Percentiles rank a stretch among this genome's conserved stretches.
Conservation (phyloP, 2,888 invertebrate species). For the Slavum lentiscoides region DNA sequence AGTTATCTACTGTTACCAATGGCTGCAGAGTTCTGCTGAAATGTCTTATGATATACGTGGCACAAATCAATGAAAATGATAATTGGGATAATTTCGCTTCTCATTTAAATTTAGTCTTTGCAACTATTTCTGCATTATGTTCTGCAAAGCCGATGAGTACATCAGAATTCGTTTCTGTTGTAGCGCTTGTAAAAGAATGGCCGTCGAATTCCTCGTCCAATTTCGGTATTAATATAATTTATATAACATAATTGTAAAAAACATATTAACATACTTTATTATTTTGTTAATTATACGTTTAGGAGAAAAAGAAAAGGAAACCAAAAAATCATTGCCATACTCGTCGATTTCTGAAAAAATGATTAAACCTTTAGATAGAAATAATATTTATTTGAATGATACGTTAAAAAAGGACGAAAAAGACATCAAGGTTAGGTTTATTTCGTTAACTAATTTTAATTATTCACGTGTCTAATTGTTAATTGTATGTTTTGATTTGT, state of each 20-base stretch:
- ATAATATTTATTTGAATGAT: slow-evolving; percentile 33
- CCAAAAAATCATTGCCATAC: slow-evolving; percentile 37
- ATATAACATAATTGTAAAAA: not conserved
- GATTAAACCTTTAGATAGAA: slow-evolving; percentile 46
- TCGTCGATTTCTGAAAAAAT: slow-evolving; percentile 38
- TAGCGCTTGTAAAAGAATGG: slow-evolving; percentile 43
- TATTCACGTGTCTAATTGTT: not conserved
- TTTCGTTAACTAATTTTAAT: not conserved
- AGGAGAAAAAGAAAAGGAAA: slow-evolving; percentile 33
- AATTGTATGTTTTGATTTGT: slow-evolving; percentile 55
- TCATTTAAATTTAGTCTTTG: slow-evolving; percentile 35
- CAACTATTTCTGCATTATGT: slow-evolving; percentile 44
- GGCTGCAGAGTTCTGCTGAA: slow-evolving; percentile 37
- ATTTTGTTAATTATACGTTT: not conserved
- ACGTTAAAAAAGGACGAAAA: slow-evolving; percentile 33
- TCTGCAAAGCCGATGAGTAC: slow-evolving; percentile 33
- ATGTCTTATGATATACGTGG: slow-evolving; percentile 31
- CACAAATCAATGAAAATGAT: slow-evolving; percentile 5
- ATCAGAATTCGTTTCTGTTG: slow-evolving; percentile 42
- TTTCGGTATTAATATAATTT: slow-evolving; percentile 7
- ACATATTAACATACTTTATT: not conserved
- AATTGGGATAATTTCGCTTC: slow-evolving; percentile 33
- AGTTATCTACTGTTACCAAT: slow-evolving; percentile 16
- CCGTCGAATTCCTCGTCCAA: slow-evolving; percentile 9
- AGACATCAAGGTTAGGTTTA: slow-evolving; percentile 41